Evolutionary conservation across 2,797 vertebrate species (phyloP).

Genomic region (Cuculus canorus): DNA sequence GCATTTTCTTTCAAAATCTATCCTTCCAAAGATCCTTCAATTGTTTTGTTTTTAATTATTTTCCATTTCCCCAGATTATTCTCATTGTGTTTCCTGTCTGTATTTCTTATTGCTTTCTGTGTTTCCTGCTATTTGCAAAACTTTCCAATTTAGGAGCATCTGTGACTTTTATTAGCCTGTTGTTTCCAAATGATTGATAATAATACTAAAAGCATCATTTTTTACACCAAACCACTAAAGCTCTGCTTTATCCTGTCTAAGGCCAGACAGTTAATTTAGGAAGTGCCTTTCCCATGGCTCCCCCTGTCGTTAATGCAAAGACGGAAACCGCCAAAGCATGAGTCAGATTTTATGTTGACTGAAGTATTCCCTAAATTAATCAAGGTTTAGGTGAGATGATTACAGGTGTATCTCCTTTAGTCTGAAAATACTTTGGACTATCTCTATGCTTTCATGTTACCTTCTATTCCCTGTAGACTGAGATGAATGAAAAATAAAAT

Average conservation of each 20-base stretch:
- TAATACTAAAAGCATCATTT: constrained; percentile 29
- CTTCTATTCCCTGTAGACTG: not conserved
- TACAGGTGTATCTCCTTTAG: not conserved
- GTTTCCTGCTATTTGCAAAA: constrained; percentile 54
- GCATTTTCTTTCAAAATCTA: not conserved
- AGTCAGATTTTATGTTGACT: not conserved
- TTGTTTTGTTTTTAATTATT: constrained; percentile 50
- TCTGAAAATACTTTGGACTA: not conserved
- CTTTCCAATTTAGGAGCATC: constrained; percentile 56
- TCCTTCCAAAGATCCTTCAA: constrained; percentile 14
- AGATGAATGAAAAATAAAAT: not conserved
- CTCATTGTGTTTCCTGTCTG: constrained; percentile 6
- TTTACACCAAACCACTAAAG: constrained; percentile 10
- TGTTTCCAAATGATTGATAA: constrained; percentile 53
- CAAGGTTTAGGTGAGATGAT: not conserved
- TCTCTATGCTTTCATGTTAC: not conserved
- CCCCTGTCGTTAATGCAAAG: not conserved
- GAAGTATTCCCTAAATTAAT: not conserved
- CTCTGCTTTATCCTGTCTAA: constrained; percentile 39
- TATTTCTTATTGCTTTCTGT: constrained; percentile 39
- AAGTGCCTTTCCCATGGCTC: constrained; percentile 23
- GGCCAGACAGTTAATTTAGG: not conserved
- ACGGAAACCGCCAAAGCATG: not conserved
- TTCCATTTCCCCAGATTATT: constrained; percentile 32
- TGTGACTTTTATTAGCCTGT: constrained; percentile 56